phyloP scores from a whole-genome alignment of 2,797 vertebrate genomes.

The Takifugu rubripes region DNA sequence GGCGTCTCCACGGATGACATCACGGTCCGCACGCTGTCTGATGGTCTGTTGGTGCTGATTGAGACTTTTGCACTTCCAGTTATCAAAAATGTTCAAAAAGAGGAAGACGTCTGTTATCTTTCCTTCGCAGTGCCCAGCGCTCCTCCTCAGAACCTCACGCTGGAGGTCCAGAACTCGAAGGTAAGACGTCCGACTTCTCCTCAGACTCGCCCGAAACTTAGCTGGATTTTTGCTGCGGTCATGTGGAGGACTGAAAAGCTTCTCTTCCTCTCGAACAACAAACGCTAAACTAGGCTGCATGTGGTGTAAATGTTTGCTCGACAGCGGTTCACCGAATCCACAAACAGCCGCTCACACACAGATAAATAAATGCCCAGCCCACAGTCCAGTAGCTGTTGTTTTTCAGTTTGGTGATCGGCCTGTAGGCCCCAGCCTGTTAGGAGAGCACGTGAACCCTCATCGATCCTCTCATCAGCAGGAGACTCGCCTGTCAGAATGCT shows the following conservation, averaged over 20 bases:
- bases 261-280: not conserved
- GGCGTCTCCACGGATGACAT: slow-evolving; percentile 95
- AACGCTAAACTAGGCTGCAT: not conserved
- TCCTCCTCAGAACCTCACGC: slow-evolving; percentile 91
- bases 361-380: slow-evolving; percentile 31
- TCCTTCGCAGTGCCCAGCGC: slow-evolving; percentile 84
- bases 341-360: slow-evolving; percentile 6
- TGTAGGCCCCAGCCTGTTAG: slow-evolving; percentile 37
- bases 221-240: not conserved
- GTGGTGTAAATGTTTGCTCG: slow-evolving; percentile 3
- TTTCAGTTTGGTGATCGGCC: slow-evolving; percentile 44
- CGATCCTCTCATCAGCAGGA: slow-evolving; percentile 54
- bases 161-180: slow-evolving; percentile 97
- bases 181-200: slow-evolving; percentile 67
- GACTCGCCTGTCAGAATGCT: slow-evolving; percentile 60
- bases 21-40: slow-evolving; percentile 83
- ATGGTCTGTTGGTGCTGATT: slow-evolving; percentile 75
- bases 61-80: not conserved
- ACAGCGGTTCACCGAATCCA: slow-evolving; percentile 7
- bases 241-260: not conserved
- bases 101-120: slow-evolving; percentile 6
- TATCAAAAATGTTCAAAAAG: not conserved
- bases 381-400: slow-evolving; percentile 22
- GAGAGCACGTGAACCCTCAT: slow-evolving; percentile 56
- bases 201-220: not conserved